A percentile compares a stretch with the other conserved stretches of the same genome.
Evolutionary conservation across 2,888 invertebrate genomes (phyloP).

Genomic region (Terebella lapidaria): DNA sequence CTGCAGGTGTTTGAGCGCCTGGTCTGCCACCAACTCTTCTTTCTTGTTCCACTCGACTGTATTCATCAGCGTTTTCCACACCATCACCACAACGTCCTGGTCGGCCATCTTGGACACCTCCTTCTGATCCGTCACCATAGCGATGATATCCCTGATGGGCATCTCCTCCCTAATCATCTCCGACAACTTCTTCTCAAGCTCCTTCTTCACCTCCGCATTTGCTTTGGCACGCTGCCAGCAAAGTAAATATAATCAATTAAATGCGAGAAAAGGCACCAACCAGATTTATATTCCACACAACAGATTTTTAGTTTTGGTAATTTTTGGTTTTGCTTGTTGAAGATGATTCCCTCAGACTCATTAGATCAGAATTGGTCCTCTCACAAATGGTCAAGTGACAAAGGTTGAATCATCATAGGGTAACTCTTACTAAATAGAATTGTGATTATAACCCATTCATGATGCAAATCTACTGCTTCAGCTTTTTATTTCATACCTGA

Average conservation of each 20-base stretch:
- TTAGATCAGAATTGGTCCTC: not conserved
- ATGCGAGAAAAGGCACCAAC: not conserved
- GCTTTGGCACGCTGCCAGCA: constrained; percentile 56
- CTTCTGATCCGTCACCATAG: constrained; percentile 81
- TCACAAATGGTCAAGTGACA: not conserved
- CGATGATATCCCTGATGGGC: constrained; percentile 69
- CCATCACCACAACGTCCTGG: constrained; percentile 81
- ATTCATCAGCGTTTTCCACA: constrained; percentile 92
- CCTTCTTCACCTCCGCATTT: constrained; percentile 73
- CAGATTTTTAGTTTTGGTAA: not conserved
- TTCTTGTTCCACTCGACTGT: constrained; percentile 98
- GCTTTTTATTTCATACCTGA: constrained; percentile 52
- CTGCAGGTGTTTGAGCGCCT: constrained; percentile 67
- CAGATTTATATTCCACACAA: not conserved
- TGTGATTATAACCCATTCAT: too few species aligned
- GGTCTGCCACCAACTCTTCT: constrained; percentile 91
- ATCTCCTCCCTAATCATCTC: constrained; percentile 84
- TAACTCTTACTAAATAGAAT: too few species aligned
- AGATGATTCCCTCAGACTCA: not conserved
- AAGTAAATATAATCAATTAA: not conserved
- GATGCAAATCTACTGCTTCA: too few species aligned
- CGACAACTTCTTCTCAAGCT: constrained; percentile 62
- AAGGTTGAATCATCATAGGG: not conserved
- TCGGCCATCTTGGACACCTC: constrained; percentile 78
- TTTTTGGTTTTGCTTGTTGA: too few species aligned